Conservation (phyloP, 2,888 invertebrate genomes). For the Nephrotoma flavescens region DNA sequence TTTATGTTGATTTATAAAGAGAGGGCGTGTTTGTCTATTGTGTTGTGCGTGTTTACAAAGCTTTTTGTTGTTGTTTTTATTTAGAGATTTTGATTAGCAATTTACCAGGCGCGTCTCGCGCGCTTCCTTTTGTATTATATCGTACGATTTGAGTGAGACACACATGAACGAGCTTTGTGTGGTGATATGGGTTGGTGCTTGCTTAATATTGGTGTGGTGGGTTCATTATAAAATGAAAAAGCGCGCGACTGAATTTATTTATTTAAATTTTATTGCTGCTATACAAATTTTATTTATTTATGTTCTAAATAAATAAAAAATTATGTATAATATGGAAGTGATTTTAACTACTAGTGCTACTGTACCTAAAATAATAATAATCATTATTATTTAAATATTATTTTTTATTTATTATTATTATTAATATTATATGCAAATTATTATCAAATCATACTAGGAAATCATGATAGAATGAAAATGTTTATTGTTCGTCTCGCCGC, state of each 20-base stretch:
- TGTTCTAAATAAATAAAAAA: neutral
- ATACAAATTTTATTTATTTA: neutral
- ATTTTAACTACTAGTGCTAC: neutral
- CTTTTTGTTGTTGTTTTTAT: neutral
- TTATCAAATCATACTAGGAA: conserved; percentile 25
- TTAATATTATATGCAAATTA: conserved; percentile 23
- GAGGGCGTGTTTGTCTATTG: neutral
- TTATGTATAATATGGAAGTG: neutral
- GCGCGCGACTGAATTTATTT: neutral
- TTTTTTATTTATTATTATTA: conserved; percentile 13
- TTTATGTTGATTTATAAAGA: neutral
- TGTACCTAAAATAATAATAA: neutral
- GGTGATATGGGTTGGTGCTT: neutral
- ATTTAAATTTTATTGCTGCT: neutral
- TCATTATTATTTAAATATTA: neutral
- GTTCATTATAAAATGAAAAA: neutral
- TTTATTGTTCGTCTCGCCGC: neutral
- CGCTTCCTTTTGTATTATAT: neutral
- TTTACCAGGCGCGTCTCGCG: neutral
- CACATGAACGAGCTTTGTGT: neutral
- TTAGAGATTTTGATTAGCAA: neutral
- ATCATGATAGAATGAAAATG: conserved; percentile 11
- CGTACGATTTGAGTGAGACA: neutral
- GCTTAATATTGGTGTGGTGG: neutral
- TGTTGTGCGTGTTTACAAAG: no score